Evolutionary conservation across 1,140 invertebrate genomes (phyloP).

Genomic region (Penaeus vannamei): DNA sequence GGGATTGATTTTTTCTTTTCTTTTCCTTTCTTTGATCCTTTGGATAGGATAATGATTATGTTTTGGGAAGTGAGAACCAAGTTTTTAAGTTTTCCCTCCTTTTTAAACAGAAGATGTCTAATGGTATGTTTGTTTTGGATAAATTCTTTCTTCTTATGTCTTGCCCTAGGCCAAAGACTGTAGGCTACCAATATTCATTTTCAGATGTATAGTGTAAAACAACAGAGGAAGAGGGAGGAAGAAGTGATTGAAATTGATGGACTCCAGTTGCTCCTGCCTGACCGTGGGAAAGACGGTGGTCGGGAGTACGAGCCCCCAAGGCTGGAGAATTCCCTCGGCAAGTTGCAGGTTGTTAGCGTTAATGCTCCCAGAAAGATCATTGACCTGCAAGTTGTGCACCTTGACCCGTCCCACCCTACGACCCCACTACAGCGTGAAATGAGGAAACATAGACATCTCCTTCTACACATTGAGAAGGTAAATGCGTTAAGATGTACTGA

Average conservation of each 20-base stretch:
- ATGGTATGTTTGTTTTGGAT: too few species aligned
- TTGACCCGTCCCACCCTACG: constrained; percentile 64
- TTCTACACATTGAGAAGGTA: constrained; percentile 65
- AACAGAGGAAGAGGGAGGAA: constrained; percentile 58
- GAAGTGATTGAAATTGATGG: constrained; percentile 62
- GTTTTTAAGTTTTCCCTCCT: too few species aligned
- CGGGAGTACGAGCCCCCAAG: constrained; percentile 81
- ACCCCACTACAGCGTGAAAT: constrained; percentile 63
- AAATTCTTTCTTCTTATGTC: too few species aligned
- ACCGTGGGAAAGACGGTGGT: constrained; percentile 59
- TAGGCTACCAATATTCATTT: constrained; percentile 70
- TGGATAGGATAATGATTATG: too few species aligned
- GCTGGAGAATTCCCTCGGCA: constrained; percentile 93
- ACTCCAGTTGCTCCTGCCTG: constrained; percentile 57
- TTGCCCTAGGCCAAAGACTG: not conserved
- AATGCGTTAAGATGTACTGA: not conserved
- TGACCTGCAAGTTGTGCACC: constrained; percentile 84
- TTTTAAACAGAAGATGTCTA: too few species aligned
- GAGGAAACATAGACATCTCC: constrained; percentile 64
- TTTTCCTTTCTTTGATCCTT: too few species aligned
- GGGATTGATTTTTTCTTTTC: too few species aligned
- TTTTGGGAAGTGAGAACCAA: too few species aligned
- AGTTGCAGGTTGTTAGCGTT: constrained; percentile 79
- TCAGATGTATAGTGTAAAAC: constrained; percentile 85
- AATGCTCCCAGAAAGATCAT: constrained; percentile 95